Base-by-base conservation (phyloP, 2,797 vertebrate species). In the Etheostoma nigrum region DNA sequence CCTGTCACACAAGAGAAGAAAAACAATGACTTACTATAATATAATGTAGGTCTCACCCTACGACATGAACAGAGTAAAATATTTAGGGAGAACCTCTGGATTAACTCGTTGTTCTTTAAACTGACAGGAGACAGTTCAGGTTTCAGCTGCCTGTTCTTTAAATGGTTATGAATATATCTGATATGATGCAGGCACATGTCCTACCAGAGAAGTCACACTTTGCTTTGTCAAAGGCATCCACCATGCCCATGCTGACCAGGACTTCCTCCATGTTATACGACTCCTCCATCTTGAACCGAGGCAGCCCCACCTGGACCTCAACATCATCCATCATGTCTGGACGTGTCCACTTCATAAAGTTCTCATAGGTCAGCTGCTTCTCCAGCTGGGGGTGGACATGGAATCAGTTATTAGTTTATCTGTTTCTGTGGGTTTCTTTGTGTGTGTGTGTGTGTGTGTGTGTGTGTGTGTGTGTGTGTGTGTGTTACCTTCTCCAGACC, bases 211-310 rank as follows among this genome's bases (percentile, higher is more conserved):
- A 98, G 87, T 99, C 91, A 6, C 95, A 92, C 59, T 18, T 91
- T 1, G 0, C 0, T 0, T 0, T 0, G 0, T 95, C 89, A 33
- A 98, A 99, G 0, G 95, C 96, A 0, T 98, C 96, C 9, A 52
- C 79, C 96, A 99, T 98, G 76, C 97, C 98, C 95, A 98, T 95
- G 70, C 87, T 90, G 19, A 64, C 63, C 74, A 99, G 93, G 36
- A 96, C 12, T 0, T 78, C 44, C 36, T 97, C 95, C 88, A 99
- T 61, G 83, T 96, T 90, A 0, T 97, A 97, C 1, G 53, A 81
- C 90, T 96, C 93, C 84, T 97, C 96, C 82, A 99, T 74, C 88
- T 96, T 97, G 82, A 99, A 95, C 6, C 88, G 95, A 23, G 98
- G 98, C 49, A 99, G 78, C 42, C 85, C 94, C 54, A 99, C 92